These are phyloP conservation scores for Eilema griseolum DNA, from an alignment of 2,888 invertebrate species.

Conservation along the genomic window DNA sequence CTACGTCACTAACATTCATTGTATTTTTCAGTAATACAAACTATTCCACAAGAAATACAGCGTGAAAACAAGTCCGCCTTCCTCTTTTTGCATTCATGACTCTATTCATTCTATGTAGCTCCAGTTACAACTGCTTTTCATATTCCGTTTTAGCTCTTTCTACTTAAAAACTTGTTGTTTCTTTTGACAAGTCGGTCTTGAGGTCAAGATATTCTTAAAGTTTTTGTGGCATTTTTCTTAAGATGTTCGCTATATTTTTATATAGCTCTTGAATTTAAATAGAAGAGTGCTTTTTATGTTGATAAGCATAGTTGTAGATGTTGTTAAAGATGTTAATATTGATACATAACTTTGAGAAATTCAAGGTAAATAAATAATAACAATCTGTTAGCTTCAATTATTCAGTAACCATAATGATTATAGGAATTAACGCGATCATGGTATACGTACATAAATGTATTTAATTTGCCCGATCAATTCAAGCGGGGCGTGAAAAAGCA, in stretches of 20 bases:
- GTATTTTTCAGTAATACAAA: not conserved
- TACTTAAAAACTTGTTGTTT: conserved; percentile 16
- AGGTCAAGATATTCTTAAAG: conserved; percentile 10
- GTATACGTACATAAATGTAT: too few species aligned
- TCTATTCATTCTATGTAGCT: conserved; percentile 40
- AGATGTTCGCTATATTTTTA: not conserved
- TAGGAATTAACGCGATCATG: too few species aligned
- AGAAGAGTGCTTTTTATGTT: too few species aligned
- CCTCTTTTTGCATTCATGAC: conserved; percentile 42
- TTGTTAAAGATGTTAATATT: too few species aligned
- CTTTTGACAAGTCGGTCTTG: not conserved
- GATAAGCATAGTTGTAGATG: too few species aligned
- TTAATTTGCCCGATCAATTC: too few species aligned
- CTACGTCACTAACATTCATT: too few species aligned
- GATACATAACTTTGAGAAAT: not conserved
- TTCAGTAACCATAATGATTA: too few species aligned
- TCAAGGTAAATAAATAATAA: not conserved
- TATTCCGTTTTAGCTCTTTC: conserved; percentile 35
- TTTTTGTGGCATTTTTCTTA: not conserved
- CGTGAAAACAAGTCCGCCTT: conserved; percentile 15
- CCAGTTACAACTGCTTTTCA: conserved; percentile 43
- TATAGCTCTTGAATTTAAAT: not conserved
- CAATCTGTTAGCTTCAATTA: not conserved
- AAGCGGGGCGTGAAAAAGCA: too few species aligned
- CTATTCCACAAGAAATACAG: not conserved